Base-by-base conservation (phyloP, 2,113 vertebrate genomes). In the Dicentrarchus labrax region DNA sequence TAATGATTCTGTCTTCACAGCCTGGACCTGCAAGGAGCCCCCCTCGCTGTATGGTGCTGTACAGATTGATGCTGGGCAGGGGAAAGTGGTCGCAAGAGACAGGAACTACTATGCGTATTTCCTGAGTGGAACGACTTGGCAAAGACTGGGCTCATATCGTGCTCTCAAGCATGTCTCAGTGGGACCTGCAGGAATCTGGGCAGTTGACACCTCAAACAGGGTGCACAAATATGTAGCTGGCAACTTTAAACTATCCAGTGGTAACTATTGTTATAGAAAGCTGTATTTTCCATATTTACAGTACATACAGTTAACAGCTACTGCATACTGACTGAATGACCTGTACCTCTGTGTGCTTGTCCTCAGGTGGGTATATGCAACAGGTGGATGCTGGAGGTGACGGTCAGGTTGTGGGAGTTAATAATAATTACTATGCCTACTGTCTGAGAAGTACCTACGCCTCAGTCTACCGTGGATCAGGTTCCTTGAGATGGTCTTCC, bases 371-470 rank as follows among this genome's bases (percentile, higher is more conserved):
- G 9, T 8, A 0, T 13, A 10, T 91, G 59, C 4, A 17, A 5
- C 86, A 89, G 69, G 22, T 86, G 38, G 88, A 90, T 72, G 83
- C 83, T 41, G 86, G 88, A 15, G 80, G 83, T 62, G 4, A 59
- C 5, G 24, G 12, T 15, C 73, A 85, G 4, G 0, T 85, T 17
- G 82, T 75, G 4, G 82, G 79, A 22, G n/a, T 39, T 11, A 19
- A 6, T 0, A 0, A 0, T 12, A 0, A 0, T 8, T 0, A 2
- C 19, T 0, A 0, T 0, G 17, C 6, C 48, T 11, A 48, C 62
- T 86, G 86, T 36, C 24, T 85, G 67, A 51, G 0, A 24, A 17
- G 21, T 11, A 8, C 1, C 3, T 0, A 30, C 0, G 2, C 75
- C 8, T 2, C 3, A 2, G 0, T 6, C 45, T 80, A 1, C 19